A percentile compares a stretch with the other conserved stretches of the same genome.
Conservation (phyloP, 1,140 invertebrate species). For the roundworm (Caenorhabditis elegans) region WBcel235 BX284605.5:2264001-2264500, state of each 20-base stretch:
- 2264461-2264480: neutral
- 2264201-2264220: too few species aligned
- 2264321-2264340: neutral
- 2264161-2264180: too few species aligned
- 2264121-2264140: too few species aligned
- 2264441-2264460: neutral
- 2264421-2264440: neutral
- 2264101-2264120: too few species aligned
- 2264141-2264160: too few species aligned
- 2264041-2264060: too few species aligned
- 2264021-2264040: too few species aligned
- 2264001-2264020: too few species aligned
- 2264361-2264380: neutral
- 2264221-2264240: too few species aligned
- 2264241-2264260: neutral
- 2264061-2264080: too few species aligned
- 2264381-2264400: neutral
- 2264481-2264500: neutral
- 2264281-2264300: neutral
- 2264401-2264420: neutral
- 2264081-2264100: too few species aligned
- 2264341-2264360: conserved; percentile 12
- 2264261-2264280: conserved; percentile 7
- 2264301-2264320: neutral
- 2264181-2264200: too few species aligned